phyloP scores from a whole-genome alignment of 1,140 invertebrate species.

The Dreissena rostriformis region DNA sequence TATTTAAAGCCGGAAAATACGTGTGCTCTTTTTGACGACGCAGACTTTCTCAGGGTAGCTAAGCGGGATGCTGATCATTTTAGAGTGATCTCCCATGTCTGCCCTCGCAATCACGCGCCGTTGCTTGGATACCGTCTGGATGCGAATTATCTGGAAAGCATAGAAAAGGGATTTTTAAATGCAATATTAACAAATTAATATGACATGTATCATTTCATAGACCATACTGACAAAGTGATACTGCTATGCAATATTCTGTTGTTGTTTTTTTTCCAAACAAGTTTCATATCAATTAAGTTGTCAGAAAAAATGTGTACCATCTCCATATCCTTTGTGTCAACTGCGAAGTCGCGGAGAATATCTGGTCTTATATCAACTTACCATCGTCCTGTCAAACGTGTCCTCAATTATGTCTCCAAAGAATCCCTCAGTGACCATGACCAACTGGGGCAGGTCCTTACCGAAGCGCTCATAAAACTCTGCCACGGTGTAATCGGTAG shows the following conservation, averaged over 20 bases:
- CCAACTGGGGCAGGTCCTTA: slow-evolving; percentile 23
- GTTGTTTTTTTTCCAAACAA: too few species aligned
- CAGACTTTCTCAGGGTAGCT: background rate
- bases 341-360: background rate
- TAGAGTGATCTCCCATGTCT: background rate
- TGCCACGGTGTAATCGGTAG: slow-evolving; percentile 23
- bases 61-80: background rate
- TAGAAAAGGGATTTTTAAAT: background rate
- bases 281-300: too few species aligned
- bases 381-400: slow-evolving; percentile 28
- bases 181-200: background rate
- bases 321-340: background rate
- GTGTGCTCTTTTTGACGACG: background rate
- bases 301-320: too few species aligned
- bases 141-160: background rate
- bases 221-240: too few species aligned
- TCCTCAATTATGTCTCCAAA: slow-evolving; percentile 29
- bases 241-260: too few species aligned
- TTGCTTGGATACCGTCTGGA: background rate
- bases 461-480: slow-evolving; percentile 36
- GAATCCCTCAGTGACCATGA: slow-evolving; percentile 38
- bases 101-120: background rate
- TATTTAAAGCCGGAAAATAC: background rate
- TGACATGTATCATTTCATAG: too few species aligned
- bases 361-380: background rate